These are phyloP conservation scores for Scaptomyza cyrtandrae DNA, from an alignment of 2,888 invertebrate species.

Conservation along the genomic window DNA sequence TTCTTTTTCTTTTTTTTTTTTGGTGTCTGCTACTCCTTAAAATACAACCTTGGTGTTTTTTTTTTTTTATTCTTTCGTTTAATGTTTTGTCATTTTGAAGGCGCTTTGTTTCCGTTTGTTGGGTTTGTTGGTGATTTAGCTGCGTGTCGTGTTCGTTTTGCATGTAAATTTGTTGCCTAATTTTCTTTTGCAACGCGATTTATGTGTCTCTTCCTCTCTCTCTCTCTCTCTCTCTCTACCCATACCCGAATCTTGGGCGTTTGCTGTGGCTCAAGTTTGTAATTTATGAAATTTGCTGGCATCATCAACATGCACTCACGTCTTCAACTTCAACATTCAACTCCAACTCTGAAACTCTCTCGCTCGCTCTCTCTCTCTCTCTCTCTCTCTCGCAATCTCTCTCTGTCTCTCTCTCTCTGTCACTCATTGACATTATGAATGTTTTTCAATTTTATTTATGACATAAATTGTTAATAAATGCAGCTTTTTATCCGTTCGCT, in stretches of 20 bases:
- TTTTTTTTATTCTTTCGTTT: conserved; percentile 30
- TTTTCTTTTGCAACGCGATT: conserved; percentile 57
- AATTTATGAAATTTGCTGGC: conserved; percentile 56
- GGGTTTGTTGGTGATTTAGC: conserved; percentile 64
- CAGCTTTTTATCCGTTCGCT: conserved; percentile 30
- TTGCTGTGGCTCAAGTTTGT: conserved; percentile 2
- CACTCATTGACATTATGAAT: conserved; percentile 69
- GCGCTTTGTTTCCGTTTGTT: conserved; percentile 24
- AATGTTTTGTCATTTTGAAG: conserved; percentile 58
- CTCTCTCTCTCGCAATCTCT: conserved; percentile 10
- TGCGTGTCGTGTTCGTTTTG: conserved; percentile 59
- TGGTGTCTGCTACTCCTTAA: conserved; percentile 1
- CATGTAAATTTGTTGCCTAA: conserved; percentile 74
- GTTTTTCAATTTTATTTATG: conserved; percentile 76
- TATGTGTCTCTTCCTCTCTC: conserved; percentile 40
- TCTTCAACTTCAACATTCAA: conserved; percentile 19
- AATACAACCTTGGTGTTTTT: conserved; percentile 13
- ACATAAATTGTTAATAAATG: conserved; percentile 78
- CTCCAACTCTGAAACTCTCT: too few relatives aligned
- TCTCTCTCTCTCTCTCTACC: not conserved
- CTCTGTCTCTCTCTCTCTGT: not conserved
- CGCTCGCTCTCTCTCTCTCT: not conserved
- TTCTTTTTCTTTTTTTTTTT: not conserved
- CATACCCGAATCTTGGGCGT: not conserved
- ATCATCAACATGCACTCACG: conserved; percentile 62